Base-by-base conservation (phyloP, 2,797 vertebrate species). In the Dipus sagitta region DNA sequence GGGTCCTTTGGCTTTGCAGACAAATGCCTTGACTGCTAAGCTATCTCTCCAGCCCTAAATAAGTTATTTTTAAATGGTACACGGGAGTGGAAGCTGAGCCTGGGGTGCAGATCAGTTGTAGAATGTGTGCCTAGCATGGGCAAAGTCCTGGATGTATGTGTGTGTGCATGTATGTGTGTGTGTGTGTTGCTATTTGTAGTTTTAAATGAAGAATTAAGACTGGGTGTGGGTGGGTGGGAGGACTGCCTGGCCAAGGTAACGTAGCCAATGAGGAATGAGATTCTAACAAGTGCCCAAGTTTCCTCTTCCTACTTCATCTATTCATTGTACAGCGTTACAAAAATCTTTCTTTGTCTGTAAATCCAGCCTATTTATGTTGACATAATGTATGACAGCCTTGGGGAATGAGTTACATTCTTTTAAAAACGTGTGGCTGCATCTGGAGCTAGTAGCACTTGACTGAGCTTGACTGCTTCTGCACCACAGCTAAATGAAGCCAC, bases 391-490 rank as follows among this genome's bases (percentile, higher is more conserved):
- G 70, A 85, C 4, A n/a, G 12, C 5, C 23, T 65, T 65, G 14
- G 23, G 64, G 23, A 72, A 72, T 68, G 72, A 83, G 15, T n/a
- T 82, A 3, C 6, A 68, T 64, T 79, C 42, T 94, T 83, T 92
- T 24, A 75, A 47, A 30, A 76, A 32, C 23, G 18, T 10, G 10
- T 6, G 13, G 32, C 81, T 60, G 23, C 26, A 71, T 34, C 21
- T 24, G 26, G 62, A n/a, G 58, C 42, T 6, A 52, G 2, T 30
- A 64, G 42, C 7, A 54, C 42, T 86, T 83, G 28, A 72, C 54
- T 60, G 89, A 74, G 20, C 38, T 38, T 20, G 78, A 95, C 86
- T 42, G 30, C 26, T 91, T 95, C 26, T 72, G 30, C 5, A 78
- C 28, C 11, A 60, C 3, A 32, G 68, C 24, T 70, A 77, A 86